Evolutionary conservation across 2,113 vertebrate genomes (phyloP).

Genomic region (Procavia capensis): DNA sequence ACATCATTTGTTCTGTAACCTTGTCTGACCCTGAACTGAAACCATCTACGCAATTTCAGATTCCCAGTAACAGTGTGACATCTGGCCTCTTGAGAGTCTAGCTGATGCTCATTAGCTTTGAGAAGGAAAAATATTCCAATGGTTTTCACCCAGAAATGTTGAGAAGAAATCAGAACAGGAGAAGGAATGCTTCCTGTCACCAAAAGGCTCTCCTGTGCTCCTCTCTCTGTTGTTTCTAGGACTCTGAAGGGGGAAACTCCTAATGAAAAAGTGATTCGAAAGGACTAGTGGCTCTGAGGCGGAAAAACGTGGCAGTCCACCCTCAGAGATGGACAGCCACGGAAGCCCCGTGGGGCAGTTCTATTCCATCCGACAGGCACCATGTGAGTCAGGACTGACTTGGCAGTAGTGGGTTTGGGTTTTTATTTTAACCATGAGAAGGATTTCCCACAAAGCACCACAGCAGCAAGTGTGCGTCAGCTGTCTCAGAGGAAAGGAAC

Average conservation of each 20-base stretch:
- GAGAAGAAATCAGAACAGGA: background rate
- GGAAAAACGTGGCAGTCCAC: too few species aligned
- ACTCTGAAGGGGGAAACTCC: background rate
- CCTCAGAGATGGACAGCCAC: too few species aligned
- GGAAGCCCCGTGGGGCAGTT: too few species aligned
- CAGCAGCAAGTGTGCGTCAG: background rate
- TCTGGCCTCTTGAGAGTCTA: background rate
- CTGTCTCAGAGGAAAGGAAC: background rate
- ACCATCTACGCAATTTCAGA: background rate
- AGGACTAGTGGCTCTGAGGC: too few species aligned
- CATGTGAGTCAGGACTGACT: too few species aligned
- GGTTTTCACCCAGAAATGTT: background rate
- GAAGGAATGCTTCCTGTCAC: background rate
- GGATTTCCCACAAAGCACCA: background rate
- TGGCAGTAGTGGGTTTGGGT: too few species aligned
- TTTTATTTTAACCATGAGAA: too few species aligned
- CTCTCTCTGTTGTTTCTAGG: background rate
- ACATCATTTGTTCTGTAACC: constrained; percentile 14
- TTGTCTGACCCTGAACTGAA: constrained; percentile 25
- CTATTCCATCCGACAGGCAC: too few species aligned
- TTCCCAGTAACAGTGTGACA: background rate
- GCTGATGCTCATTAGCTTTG: background rate
- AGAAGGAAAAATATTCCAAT: background rate
- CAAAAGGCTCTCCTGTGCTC: background rate
- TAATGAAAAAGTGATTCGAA: too few species aligned